Base-by-base conservation (phyloP, 2,888 invertebrate species). In the Chelonus formosanus region DNA sequence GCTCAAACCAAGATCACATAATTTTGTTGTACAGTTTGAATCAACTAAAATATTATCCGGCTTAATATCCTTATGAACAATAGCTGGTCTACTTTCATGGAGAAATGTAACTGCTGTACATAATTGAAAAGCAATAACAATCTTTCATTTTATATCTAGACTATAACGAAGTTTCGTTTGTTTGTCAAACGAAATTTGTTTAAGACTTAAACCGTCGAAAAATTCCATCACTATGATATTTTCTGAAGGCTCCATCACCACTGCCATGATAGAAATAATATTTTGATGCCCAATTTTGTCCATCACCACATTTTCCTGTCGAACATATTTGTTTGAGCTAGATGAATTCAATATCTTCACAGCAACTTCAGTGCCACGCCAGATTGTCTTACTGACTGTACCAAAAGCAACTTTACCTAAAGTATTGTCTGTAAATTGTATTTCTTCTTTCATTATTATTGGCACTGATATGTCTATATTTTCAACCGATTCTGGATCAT, bases 11-110 rank as follows among this genome's bases (percentile, higher is more conserved):
- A 65, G 34, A 31, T 59, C 65, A 54, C 62, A 68, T 3, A 70
- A 6, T 62, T 68, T 65, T 1, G 55, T 36, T 5, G 20, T 31
- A 3, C 34, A 10, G 7, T 62, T 7, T 4, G 36, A 8, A 60
- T 32, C 62, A 0, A 70, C 59, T 10, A 70, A 55, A 32, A 70
- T 60, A 53, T 70, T 70, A 54, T 55, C 48, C 32, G 69, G 66
- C 32, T 68, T 68, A 7, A 68, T 60, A 32, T 68, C 68, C 3
- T 65, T 40, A 44, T 70, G 70, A 43, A 70, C 52, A 32, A 68
- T 67, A 5, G 68, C 61, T 10, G 40, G 35, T 3, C 6, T 8
- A 44, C 65, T 58, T 43, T 57, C 36, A 34, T 66, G 68, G 34
- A 68, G 57, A 52, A 64, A 70, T 8, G 31, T 52, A 1, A 67